phyloP scores from a whole-genome alignment of 1,140 invertebrate genomes.

The Portunus trituberculatus region DNA sequence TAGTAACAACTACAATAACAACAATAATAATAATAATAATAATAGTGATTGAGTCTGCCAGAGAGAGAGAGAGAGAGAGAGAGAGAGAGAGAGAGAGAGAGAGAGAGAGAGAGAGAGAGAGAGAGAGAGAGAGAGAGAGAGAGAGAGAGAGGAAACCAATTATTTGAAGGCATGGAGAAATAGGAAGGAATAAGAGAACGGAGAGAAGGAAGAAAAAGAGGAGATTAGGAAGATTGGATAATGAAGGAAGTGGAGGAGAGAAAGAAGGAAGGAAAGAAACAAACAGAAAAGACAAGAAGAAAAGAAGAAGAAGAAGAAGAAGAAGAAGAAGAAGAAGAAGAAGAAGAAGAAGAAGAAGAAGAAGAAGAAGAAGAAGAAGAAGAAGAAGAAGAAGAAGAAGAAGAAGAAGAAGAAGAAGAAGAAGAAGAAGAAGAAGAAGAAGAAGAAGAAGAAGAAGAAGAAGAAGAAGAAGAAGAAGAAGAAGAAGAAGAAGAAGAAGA shows the following conservation, averaged over 20 bases:
- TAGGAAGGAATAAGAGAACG: too few species aligned
- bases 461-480: neutral
- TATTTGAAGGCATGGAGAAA: too few species aligned
- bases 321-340: neutral
- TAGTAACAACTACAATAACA: too few species aligned
- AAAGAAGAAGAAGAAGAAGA: neutral
- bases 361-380: too few species aligned
- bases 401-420: neutral
- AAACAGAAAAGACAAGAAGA: neutral
- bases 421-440: neutral
- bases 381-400: neutral
- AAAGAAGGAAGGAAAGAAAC: neutral
- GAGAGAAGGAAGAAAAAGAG: too few species aligned
- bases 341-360: neutral
- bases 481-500: neutral
- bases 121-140: neutral
- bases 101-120: neutral
- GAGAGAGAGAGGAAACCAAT: too few species aligned
- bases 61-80: neutral
- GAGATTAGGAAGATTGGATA: neutral
- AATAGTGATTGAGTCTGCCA: neutral
- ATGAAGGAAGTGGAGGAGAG: neutral
- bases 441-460: neutral
- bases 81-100: too few species aligned
- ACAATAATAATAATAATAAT: too few species aligned